Conservation (phyloP, 2,113 vertebrate genomes). For the Phocoena sinus region DNA sequence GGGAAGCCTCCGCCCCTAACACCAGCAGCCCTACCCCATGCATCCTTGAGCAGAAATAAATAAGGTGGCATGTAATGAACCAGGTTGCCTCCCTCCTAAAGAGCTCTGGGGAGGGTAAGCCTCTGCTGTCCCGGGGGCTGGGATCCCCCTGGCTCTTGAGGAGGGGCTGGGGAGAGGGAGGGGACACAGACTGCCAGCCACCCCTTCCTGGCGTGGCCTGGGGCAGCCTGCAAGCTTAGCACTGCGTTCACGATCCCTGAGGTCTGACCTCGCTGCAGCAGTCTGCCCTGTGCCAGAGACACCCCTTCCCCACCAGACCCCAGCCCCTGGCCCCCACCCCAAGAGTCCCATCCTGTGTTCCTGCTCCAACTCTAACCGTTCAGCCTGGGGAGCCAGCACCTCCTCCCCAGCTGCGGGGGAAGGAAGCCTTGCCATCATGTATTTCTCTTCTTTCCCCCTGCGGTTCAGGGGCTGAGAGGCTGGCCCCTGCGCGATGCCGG, state of each 20-base stretch:
- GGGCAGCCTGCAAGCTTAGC: not conserved
- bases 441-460: not conserved
- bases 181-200: not conserved
- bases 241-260: not conserved
- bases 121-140: not conserved
- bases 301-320: not conserved
- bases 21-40: slow-evolving; percentile 21
- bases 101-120: not conserved
- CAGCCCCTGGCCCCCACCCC: not conserved
- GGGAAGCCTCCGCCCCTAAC: slow-evolving; percentile 7
- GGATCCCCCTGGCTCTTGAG: not conserved
- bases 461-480: not conserved
- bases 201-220: not conserved
- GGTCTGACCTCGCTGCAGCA: not conserved
- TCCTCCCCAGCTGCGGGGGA: not conserved
- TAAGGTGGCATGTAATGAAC: slow-evolving; percentile 21
- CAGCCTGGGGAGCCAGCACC: not conserved
- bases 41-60: slow-evolving; percentile 61
- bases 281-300: not conserved
- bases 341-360: not conserved
- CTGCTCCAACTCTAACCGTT: not conserved
- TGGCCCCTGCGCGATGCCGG: not conserved
- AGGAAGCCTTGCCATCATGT: not conserved
- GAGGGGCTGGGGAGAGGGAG: not conserved
- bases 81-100: not conserved